Percentiles rank a stretch among this genome's conserved stretches.
These are phyloP conservation scores for Axinella damicornis DNA, from an alignment of 37 sponge, comb jelly and placozoan genomes.

Conservation along the genomic window DNA sequence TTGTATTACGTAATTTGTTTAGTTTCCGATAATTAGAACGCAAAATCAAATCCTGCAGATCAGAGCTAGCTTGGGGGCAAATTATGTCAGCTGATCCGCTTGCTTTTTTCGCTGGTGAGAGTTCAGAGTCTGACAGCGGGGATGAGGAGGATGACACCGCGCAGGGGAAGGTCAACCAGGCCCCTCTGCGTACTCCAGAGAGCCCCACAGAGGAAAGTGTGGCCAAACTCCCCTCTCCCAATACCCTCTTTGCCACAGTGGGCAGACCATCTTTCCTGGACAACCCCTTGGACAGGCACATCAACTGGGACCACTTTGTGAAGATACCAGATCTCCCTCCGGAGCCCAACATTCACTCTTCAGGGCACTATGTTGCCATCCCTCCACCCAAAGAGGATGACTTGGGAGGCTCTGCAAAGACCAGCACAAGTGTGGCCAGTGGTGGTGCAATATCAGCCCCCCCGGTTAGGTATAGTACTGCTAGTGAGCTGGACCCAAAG, in stretches of 20 bases:
- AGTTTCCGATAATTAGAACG: no score
- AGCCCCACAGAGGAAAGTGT: neutral
- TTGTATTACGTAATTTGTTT: no score
- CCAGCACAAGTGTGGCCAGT: constrained; percentile 7
- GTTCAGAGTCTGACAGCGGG: constrained; percentile 81
- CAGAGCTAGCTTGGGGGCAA: no score
- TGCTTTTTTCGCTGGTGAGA: constrained; percentile 64
- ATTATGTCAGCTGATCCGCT: constrained; percentile 26
- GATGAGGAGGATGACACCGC: constrained; percentile 12
- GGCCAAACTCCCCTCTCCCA: constrained; percentile 81
- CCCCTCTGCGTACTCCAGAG: neutral
- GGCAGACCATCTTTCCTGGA: constrained; percentile 75
- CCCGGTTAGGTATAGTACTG: constrained; percentile 42
- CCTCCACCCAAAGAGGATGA: constrained; percentile 63
- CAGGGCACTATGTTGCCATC: constrained; percentile 46
- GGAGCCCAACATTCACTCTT: constrained; percentile 40
- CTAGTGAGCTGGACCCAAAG: neutral
- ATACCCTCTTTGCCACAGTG: constrained; percentile 74
- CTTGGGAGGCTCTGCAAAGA: neutral
- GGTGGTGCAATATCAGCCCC: constrained; percentile 35
- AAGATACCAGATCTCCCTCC: constrained; percentile 32
- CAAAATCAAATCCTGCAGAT: no score
- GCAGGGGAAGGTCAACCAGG: neutral
- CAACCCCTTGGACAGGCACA: constrained; percentile 2
- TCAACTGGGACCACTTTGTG: constrained; percentile 76